Evolutionary conservation across 2,888 invertebrate genomes (phyloP).

Genomic region (Bombylius discolor): DNA sequence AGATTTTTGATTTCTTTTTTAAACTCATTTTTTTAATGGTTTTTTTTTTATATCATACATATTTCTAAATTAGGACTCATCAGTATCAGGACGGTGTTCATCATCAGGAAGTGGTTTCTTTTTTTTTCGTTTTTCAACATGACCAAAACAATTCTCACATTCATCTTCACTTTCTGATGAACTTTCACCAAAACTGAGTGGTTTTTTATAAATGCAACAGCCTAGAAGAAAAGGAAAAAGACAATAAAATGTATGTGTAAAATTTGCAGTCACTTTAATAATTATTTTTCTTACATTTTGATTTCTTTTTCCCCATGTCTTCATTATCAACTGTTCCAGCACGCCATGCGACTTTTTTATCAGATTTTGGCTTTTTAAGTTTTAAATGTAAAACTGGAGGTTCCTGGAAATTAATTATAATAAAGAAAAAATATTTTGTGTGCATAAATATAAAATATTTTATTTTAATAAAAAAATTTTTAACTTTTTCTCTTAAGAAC

Average conservation of each 20-base stretch:
- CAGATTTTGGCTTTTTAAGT: constrained; percentile 52
- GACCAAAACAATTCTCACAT: constrained; percentile 77
- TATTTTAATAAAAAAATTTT: background rate
- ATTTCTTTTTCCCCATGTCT: constrained; percentile 87
- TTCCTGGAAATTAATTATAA: constrained; percentile 26
- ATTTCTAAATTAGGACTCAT: background rate
- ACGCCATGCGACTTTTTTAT: constrained; percentile 80
- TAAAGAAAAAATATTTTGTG: background rate
- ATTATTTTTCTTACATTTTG: constrained; percentile 64
- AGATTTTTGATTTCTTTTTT: no score
- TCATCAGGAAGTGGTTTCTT: constrained; percentile 19
- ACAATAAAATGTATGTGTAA: no score
- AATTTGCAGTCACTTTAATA: background rate
- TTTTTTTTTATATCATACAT: no score
- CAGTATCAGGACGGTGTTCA: background rate
- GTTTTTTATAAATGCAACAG: constrained; percentile 90
- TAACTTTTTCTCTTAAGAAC: background rate
- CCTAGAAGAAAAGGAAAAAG: constrained; percentile 40
- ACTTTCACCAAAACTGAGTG: constrained; percentile 76
- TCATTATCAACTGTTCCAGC: constrained; percentile 91
- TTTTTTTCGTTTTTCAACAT: constrained; percentile 50
- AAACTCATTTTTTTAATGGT: no score
- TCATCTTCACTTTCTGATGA: constrained; percentile 73
- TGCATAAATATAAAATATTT: background rate
- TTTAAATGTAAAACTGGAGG: constrained; percentile 49